Conservation (phyloP, 2,888 invertebrate genomes). For the Agonopterix subpropinquella region DNA sequence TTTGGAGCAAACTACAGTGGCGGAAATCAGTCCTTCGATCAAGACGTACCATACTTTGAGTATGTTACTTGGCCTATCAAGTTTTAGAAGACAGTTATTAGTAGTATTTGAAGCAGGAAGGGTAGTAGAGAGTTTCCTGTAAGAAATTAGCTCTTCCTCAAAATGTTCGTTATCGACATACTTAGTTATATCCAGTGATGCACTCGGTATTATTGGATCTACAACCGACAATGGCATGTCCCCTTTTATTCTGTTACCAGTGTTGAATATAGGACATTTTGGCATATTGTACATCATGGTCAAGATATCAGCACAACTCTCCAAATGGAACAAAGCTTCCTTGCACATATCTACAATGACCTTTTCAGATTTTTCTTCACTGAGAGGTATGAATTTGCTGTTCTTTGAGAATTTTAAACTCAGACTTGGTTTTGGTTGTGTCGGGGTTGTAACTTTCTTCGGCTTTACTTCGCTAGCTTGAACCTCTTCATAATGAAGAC, state of each 20-base stretch:
- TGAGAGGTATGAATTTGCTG: constrained; percentile 64
- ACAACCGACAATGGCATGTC: constrained; percentile 87
- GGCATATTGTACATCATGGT: constrained; percentile 97
- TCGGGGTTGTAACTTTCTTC: constrained; percentile 43
- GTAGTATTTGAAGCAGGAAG: constrained; percentile 64
- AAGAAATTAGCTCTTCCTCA: constrained; percentile 80
- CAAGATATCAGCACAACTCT: constrained; percentile 90
- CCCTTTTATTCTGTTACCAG: constrained; percentile 88
- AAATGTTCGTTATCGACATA: constrained; percentile 81
- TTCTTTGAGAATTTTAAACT: constrained; percentile 64
- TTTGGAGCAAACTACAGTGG: constrained; percentile 89
- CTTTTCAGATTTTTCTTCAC: constrained; percentile 65
- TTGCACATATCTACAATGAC: constrained; percentile 78
- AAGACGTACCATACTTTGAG: constrained; percentile 93
- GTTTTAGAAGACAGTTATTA: constrained; percentile 75
- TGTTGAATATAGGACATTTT: constrained; percentile 93
- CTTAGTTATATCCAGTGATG: constrained; percentile 79
- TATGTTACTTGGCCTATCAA: constrained; percentile 88
- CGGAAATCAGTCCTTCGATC: constrained; percentile 89
- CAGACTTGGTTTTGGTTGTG: constrained; percentile 53
- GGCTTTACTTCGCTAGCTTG: constrained; percentile 61
- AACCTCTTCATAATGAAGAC: constrained; percentile 77
- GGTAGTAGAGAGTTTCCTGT: constrained; percentile 75
- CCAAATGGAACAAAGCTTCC: constrained; percentile 89
- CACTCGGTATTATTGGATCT: constrained; percentile 88